phyloP scores from a whole-genome alignment of 2,113 vertebrate genomes.

The Cheirogaleus medius region DNA sequence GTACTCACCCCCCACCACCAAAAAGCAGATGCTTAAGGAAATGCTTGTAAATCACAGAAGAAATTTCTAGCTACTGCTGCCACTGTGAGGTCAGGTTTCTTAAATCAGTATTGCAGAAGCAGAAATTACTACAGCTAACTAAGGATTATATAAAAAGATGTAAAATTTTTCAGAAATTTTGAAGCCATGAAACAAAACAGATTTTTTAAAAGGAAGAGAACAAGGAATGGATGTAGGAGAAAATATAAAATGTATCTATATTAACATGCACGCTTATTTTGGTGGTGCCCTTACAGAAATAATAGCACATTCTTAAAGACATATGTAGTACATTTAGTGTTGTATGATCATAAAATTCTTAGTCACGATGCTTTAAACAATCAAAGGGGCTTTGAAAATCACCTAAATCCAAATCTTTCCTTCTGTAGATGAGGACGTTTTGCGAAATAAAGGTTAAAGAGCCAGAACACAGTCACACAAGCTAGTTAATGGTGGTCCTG shows the following conservation, averaged over 20 bases:
- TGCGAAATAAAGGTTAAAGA: neutral
- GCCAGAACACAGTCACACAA: neutral
- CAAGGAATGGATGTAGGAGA: neutral
- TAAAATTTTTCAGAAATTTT: neutral
- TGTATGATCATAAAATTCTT: neutral
- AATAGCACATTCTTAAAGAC: neutral
- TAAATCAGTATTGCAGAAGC: neutral
- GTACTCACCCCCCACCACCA: neutral
- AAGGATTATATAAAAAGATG: neutral
- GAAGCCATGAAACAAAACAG: neutral
- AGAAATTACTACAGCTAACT: neutral
- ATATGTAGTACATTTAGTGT: accelerated
- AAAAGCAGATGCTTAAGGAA: neutral
- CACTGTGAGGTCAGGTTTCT: neutral
- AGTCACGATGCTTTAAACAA: neutral
- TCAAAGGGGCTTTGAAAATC: neutral
- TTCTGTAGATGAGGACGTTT: neutral
- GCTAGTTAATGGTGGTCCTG: neutral
- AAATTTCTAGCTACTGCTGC: neutral
- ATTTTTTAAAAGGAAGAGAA: neutral
- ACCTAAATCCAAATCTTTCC: neutral
- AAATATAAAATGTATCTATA: neutral
- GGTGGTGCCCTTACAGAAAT: neutral
- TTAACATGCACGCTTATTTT: neutral
- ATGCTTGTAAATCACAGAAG: neutral